Conservation (phyloP, 2,888 invertebrate species). For the Aphrophora alni region DNA sequence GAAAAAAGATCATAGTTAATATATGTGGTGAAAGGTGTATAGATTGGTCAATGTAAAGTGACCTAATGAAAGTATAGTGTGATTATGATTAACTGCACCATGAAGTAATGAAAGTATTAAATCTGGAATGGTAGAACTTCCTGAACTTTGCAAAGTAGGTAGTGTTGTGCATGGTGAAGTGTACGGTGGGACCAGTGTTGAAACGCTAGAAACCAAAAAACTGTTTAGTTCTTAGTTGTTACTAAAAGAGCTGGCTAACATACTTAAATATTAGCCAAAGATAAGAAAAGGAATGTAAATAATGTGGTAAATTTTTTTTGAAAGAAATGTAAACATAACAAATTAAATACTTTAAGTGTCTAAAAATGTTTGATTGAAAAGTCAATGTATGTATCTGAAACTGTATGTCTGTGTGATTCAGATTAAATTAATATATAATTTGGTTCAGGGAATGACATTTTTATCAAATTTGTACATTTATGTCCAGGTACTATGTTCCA, state of each 20-base stretch:
- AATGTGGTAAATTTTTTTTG: no score
- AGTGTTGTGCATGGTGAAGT: neutral
- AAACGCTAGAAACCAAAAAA: neutral
- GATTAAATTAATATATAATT: neutral
- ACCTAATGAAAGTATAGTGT: no score
- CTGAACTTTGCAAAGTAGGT: no score
- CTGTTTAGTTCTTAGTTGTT: neutral
- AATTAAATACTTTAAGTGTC: neutral
- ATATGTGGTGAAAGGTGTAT: neutral
- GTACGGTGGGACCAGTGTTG: neutral
- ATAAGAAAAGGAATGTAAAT: neutral
- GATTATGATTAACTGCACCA: neutral
- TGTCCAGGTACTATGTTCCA: neutral
- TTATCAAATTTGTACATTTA: neutral
- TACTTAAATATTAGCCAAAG: neutral
- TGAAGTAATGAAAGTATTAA: neutral
- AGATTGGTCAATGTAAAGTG: no score
- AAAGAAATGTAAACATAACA: no score
- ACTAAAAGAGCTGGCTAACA: neutral
- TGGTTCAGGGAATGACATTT: neutral
- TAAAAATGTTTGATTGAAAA: neutral
- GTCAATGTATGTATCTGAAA: neutral
- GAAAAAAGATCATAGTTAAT: neutral
- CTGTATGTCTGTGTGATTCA: neutral
- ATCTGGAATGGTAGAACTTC: neutral